These are phyloP conservation scores for Characodon lateralis DNA, from an alignment of 2,797 vertebrate species.

Conservation along the genomic window DNA sequence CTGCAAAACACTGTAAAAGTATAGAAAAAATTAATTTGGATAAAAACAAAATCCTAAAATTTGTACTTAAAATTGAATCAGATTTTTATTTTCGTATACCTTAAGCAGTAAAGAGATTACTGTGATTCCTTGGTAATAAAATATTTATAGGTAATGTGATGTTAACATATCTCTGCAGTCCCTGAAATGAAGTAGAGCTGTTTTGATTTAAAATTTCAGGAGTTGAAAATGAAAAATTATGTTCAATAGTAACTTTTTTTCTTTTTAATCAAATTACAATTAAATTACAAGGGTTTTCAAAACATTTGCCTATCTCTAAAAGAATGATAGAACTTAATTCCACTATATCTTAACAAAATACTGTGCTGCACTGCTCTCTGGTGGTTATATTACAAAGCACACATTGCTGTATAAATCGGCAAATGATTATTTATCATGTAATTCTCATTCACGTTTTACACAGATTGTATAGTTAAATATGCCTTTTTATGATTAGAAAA, in stretches of 20 bases:
- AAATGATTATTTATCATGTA: neutral
- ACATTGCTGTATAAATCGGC: neutral
- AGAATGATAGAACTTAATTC: neutral
- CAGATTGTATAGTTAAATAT: neutral
- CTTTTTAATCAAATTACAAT: no score
- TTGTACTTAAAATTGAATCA: conserved; percentile 13
- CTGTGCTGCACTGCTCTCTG: conserved; percentile 48
- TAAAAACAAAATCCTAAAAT: neutral
- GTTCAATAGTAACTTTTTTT: neutral
- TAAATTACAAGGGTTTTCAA: no score
- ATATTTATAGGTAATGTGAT: conserved; percentile 19
- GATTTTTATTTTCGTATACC: conserved; percentile 17
- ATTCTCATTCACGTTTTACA: neutral
- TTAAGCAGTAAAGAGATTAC: conserved; percentile 34
- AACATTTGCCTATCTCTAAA: no score
- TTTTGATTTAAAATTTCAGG: neutral
- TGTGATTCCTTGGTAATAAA: conserved; percentile 38
- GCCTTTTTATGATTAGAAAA: neutral
- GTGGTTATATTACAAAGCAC: conserved; percentile 33
- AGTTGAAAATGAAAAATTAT: conserved; percentile 1
- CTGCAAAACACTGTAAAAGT: no score
- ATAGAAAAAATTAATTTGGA: no score
- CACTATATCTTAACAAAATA: neutral
- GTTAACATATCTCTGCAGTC: conserved; percentile 37
- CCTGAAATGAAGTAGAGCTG: neutral